phyloP scores from a whole-genome alignment of 2,797 vertebrate genomes.

The Lateolabrax maculatus region DNA sequence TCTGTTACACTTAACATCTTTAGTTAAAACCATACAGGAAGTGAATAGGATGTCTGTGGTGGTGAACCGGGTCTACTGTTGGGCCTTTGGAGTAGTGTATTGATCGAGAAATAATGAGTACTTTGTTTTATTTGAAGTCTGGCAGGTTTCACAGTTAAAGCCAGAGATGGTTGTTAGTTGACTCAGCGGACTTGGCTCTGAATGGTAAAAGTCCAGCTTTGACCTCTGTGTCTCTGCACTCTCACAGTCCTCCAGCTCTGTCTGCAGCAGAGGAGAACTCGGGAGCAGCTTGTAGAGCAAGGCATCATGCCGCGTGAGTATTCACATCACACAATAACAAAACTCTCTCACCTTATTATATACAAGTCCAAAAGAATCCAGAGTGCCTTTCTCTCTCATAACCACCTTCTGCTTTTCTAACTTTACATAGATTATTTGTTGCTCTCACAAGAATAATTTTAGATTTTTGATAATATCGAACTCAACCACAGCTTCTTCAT shows the following conservation, averaged over 20 bases:
- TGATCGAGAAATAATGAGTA: constrained; percentile 61
- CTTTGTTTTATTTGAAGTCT: constrained; percentile 59
- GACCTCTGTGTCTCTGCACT: constrained; percentile 67
- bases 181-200: constrained; percentile 46
- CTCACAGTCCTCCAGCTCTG: constrained; percentile 94
- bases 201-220: constrained; percentile 45
- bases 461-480: neutral
- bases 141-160: constrained; percentile 52
- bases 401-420: neutral
- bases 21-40: constrained; percentile 69
- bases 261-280: constrained; percentile 95
- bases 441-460: neutral
- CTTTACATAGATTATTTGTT: neutral
- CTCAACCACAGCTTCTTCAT: neutral
- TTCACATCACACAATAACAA: neutral
- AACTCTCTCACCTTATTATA: neutral
- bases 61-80: constrained; percentile 45
- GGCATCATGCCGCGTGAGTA: constrained; percentile 99
- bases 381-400: neutral
- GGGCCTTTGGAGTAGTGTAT: constrained; percentile 25
- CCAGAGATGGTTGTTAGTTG: constrained; percentile 48
- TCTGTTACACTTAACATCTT: constrained; percentile 44
- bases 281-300: constrained; percentile 97
- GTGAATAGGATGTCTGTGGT: constrained; percentile 71
- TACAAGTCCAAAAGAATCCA: too few species aligned